A percentile compares a stretch with the other conserved stretches of the same genome.
Evolutionary conservation across 2,113 vertebrate species (phyloP).

Genomic region (Ammodramus savannarum): DNA sequence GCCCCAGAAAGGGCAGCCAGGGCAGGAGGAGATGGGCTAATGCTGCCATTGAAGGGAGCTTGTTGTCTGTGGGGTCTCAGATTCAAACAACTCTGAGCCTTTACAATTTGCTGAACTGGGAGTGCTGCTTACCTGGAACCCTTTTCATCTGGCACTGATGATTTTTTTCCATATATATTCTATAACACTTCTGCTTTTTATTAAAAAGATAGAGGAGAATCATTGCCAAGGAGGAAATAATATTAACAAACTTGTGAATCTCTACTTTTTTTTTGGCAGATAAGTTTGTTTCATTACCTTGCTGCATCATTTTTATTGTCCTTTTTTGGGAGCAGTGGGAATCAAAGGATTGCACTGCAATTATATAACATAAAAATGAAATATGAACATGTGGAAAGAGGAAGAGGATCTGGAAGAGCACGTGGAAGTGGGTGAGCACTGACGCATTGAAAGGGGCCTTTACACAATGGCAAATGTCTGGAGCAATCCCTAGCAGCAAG

Average conservation of each 20-base stretch:
- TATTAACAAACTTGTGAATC: not conserved
- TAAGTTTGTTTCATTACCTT: not conserved
- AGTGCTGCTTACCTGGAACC: not conserved
- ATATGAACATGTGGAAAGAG: not conserved
- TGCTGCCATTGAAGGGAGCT: not conserved
- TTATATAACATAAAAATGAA: not conserved
- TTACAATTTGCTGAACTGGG: not conserved
- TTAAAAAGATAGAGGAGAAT: not conserved
- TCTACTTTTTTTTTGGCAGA: not conserved
- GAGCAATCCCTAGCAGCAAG: not conserved
- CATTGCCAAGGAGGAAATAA: not conserved
- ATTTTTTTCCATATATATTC: not conserved
- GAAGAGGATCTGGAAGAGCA: not conserved
- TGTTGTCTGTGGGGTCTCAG: not conserved
- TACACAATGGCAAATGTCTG: not conserved
- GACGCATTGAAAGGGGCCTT: not conserved
- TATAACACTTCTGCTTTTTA: not conserved
- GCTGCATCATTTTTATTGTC: not conserved
- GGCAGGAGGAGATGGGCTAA: not conserved
- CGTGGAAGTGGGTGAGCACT: not conserved
- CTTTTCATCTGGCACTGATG: conserved; percentile 1
- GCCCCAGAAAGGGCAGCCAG: not conserved
- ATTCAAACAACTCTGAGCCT: not conserved
- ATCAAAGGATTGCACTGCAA: not conserved
- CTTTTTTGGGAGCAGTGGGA: not conserved